Percentiles rank a stretch among this genome's conserved stretches.
Conservation (phyloP, 2,113 vertebrate genomes). For the Crotalus tigris region DNA sequence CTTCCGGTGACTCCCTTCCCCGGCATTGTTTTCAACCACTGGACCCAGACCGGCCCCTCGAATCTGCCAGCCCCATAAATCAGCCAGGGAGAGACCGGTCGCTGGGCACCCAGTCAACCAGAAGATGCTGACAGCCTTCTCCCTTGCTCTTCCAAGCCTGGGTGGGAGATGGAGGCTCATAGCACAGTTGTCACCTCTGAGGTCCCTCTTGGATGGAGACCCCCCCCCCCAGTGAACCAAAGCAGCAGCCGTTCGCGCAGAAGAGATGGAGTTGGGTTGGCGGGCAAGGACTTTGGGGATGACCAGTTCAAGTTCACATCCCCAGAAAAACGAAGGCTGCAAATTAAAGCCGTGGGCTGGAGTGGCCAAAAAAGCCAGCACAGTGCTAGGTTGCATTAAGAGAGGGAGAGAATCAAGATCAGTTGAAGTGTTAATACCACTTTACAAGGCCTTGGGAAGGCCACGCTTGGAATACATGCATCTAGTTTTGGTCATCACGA, state of each 20-base stretch:
- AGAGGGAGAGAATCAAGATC: too few species aligned
- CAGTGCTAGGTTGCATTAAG: too few species aligned
- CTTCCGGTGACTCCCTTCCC: neutral
- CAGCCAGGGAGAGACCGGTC: neutral
- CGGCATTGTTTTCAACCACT: slow-evolving; percentile 23
- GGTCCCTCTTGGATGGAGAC: neutral
- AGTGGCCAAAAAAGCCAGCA: too few species aligned
- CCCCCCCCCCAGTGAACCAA: neutral
- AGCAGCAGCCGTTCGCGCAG: neutral
- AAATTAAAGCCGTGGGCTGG: too few species aligned
- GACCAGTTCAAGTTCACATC: neutral
- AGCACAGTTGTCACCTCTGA: neutral
- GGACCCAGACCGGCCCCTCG: slow-evolving; percentile 22
- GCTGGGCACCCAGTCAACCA: neutral
- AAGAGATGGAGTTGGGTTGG: neutral
- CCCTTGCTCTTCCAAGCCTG: neutral
- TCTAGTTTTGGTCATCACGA: too few species aligned
- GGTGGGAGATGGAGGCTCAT: rapidly evolving
- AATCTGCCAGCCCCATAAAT: slow-evolving; percentile 31
- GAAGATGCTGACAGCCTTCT: neutral
- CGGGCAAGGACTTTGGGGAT: rapidly evolving
- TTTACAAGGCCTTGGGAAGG: too few species aligned
- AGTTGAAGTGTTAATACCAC: too few species aligned
- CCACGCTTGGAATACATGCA: too few species aligned
- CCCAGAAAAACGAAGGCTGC: neutral